A percentile compares a stretch with the other conserved stretches of the same genome.
phyloP scores from a whole-genome alignment of 1,140 invertebrate genomes.

The Anthonomus grandis region DNA sequence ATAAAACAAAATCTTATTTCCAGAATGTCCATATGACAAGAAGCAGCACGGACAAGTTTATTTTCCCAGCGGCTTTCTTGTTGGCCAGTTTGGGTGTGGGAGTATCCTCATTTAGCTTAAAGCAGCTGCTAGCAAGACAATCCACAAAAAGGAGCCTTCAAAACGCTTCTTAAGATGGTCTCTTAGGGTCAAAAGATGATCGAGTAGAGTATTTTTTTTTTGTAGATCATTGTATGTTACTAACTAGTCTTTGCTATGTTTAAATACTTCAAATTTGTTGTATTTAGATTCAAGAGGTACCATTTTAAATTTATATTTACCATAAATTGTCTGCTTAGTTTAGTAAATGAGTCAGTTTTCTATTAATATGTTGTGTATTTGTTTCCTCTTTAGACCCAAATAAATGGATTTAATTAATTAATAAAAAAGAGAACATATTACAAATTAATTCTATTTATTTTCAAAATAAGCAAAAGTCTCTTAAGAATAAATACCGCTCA shows the following conservation, averaged over 20 bases:
- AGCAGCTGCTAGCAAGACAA: constrained; percentile 36
- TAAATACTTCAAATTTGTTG: constrained; percentile 6
- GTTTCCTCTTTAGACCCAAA: constrained; percentile 38
- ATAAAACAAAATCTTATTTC: no score
- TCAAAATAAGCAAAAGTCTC: no score
- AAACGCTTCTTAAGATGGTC: constrained; percentile 6
- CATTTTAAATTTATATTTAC: constrained; percentile 39
- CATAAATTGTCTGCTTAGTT: constrained; percentile 22
- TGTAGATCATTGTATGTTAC: no score
- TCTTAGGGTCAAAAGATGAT: neutral
- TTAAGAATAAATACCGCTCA: no score
- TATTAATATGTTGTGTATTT: constrained; percentile 53
- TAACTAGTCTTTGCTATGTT: neutral
- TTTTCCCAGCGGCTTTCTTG: constrained; percentile 44
- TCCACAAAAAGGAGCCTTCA: constrained; percentile 10
- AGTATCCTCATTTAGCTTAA: constrained; percentile 49
- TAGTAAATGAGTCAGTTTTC: constrained; percentile 46
- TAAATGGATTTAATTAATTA: no score
- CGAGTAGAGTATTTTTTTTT: neutral
- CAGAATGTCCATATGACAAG: constrained; percentile 40
- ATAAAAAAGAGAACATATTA: no score
- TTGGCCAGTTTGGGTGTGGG: constrained; percentile 47
- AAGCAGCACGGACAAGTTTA: constrained; percentile 39
- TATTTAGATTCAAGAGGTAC: constrained; percentile 31
- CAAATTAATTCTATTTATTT: no score